These are phyloP conservation scores for Apaloderma vittatum DNA, from an alignment of 2,113 vertebrate species.

Conservation along the genomic window DNA sequence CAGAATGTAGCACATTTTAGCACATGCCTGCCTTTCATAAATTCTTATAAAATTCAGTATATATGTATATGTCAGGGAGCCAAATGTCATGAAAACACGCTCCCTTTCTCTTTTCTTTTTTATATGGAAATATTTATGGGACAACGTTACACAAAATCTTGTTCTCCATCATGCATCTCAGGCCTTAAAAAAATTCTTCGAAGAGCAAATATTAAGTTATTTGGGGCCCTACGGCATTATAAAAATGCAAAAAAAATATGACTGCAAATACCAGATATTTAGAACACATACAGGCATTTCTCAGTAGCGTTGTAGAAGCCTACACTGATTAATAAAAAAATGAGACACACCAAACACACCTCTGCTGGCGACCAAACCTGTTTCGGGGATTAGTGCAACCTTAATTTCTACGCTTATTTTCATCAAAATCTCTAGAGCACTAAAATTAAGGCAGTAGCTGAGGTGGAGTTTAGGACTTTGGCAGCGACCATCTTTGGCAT, in stretches of 20 bases:
- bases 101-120: background rate
- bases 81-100: background rate
- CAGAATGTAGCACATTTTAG: background rate
- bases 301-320: background rate
- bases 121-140: background rate
- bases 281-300: background rate
- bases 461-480: background rate
- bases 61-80: background rate
- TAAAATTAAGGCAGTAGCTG: background rate
- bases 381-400: background rate
- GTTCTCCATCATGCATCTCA: background rate
- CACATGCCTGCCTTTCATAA: background rate
- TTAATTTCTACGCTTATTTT: background rate
- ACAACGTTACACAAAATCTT: background rate
- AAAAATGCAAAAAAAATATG: background rate
- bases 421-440: background rate
- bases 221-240: background rate
- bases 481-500: background rate
- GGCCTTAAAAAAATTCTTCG: background rate
- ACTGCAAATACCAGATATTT: background rate
- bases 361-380: background rate
- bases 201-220: background rate
- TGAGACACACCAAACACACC: rapidly evolving
- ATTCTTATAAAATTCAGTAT: background rate
- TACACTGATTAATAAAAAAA: background rate